These are phyloP conservation scores for Eremobia ochroleuca DNA, from an alignment of 2,888 invertebrate species.

Conservation along the genomic window DNA sequence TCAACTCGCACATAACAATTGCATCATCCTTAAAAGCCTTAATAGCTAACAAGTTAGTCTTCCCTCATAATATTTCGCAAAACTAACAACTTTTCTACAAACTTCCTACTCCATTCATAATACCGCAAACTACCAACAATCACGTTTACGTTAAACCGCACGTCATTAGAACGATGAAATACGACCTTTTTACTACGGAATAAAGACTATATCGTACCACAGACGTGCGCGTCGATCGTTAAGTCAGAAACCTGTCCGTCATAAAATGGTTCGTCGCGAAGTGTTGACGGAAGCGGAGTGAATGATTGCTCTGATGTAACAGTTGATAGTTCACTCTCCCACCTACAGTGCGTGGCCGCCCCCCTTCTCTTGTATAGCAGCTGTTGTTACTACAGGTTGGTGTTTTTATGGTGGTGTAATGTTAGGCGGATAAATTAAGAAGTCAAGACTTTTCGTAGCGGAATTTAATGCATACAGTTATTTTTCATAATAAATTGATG, in stretches of 20 bases:
- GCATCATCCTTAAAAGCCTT: constrained; percentile 1
- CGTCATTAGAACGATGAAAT: constrained; percentile 11
- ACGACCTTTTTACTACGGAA: neutral
- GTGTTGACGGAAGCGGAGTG: constrained; percentile 76
- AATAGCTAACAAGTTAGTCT: neutral
- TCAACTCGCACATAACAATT: constrained; percentile 3
- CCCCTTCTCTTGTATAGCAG: constrained; percentile 34
- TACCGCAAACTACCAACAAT: constrained; percentile 23
- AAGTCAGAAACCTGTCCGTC: constrained; percentile 1
- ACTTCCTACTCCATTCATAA: constrained; percentile 29
- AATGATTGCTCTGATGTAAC: constrained; percentile 73
- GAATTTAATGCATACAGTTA: neutral
- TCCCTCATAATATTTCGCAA: constrained; percentile 22
- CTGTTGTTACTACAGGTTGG: constrained; percentile 76
- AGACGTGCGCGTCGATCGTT: constrained; percentile 13
- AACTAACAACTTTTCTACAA: constrained; percentile 22
- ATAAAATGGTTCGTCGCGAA: constrained; percentile 21
- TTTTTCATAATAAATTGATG: neutral
- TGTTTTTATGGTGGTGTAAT: constrained; percentile 65
- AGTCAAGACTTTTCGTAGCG: constrained; percentile 30
- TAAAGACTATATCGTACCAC: constrained; percentile 1
- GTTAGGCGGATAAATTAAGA: constrained; percentile 73
- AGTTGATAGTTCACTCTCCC: constrained; percentile 61
- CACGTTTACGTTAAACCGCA: constrained; percentile 6
- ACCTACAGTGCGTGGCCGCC: constrained; percentile 12